These are phyloP conservation scores for Ethmia dodecea DNA, from an alignment of 2,888 invertebrate genomes.

Conservation along the genomic window DNA sequence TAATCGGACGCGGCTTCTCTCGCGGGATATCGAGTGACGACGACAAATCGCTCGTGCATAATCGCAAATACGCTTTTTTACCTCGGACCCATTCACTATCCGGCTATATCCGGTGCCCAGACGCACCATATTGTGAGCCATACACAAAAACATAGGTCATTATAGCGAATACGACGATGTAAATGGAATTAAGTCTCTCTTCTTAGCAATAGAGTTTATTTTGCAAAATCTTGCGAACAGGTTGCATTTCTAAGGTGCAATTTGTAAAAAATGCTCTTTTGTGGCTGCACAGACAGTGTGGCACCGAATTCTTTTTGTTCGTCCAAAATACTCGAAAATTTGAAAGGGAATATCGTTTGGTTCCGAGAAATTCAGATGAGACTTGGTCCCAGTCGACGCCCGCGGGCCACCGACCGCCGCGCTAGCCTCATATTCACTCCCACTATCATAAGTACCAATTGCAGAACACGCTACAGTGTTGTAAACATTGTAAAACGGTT, in stretches of 20 bases:
- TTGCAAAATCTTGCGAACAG: constrained; percentile 28
- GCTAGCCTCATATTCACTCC: too few relatives aligned
- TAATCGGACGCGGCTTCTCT: constrained; percentile 53
- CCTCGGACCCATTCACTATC: constrained; percentile 45
- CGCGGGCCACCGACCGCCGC: too few relatives aligned
- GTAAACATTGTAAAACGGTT: too few relatives aligned
- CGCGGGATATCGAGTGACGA: constrained; percentile 60
- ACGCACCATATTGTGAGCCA: constrained; percentile 56
- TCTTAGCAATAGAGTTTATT: constrained; percentile 30
- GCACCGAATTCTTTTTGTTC: constrained; percentile 66
- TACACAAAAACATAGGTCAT: constrained; percentile 59
- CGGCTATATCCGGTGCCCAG: constrained; percentile 63
- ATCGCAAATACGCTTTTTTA: constrained; percentile 69
- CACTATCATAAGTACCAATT: too few relatives aligned
- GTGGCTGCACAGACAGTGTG: constrained; percentile 67
- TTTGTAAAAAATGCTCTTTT: constrained; percentile 61
- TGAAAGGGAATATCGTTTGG: constrained; percentile 44
- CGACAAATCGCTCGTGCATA: constrained; percentile 73
- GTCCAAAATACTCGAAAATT: constrained; percentile 47
- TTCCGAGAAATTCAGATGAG: constrained; percentile 56
- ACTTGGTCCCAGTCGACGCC: constrained; percentile 3
- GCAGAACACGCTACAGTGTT: too few relatives aligned
- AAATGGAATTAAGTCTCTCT: constrained; percentile 33
- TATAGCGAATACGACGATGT: constrained; percentile 33
- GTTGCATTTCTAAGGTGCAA: constrained; percentile 65